These are phyloP conservation scores for Himantopus leucocephalus DNA, from an alignment of 2,113 vertebrate species.

Conservation along the genomic window DNA sequence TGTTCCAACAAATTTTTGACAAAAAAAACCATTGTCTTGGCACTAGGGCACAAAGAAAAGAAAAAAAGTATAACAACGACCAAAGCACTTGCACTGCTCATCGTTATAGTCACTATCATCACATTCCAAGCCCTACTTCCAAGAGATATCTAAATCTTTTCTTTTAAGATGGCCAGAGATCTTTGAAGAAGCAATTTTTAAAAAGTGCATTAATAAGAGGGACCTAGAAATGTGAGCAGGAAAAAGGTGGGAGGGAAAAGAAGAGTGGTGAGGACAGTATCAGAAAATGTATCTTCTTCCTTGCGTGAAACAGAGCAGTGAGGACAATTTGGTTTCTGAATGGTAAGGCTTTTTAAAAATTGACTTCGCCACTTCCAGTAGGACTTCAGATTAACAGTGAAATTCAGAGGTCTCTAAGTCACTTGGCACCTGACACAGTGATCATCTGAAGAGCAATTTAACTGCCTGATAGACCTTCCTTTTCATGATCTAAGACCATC, in stretches of 20 bases:
- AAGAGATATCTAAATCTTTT: background rate
- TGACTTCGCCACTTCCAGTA: background rate
- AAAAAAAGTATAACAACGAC: accelerated
- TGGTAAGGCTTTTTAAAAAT: background rate
- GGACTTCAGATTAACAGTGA: background rate
- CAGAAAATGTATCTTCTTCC: background rate
- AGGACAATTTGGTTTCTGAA: background rate
- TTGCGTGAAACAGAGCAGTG: background rate
- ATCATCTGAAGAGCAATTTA: background rate
- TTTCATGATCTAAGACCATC: background rate
- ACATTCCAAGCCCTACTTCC: background rate
- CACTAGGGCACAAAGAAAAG: background rate
- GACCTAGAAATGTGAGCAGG: background rate
- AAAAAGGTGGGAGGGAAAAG: background rate
- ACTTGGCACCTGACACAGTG: background rate
- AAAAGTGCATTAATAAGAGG: background rate
- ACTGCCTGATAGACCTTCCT: background rate
- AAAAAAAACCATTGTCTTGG: background rate
- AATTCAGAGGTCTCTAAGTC: background rate
- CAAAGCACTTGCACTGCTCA: background rate
- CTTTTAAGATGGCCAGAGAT: background rate
- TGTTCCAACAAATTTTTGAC: background rate
- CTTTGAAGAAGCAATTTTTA: background rate
- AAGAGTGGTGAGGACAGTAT: background rate
- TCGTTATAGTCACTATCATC: background rate